Evolutionary conservation across 2,888 invertebrate species (phyloP).

Genomic region (Lottia scabra): DNA sequence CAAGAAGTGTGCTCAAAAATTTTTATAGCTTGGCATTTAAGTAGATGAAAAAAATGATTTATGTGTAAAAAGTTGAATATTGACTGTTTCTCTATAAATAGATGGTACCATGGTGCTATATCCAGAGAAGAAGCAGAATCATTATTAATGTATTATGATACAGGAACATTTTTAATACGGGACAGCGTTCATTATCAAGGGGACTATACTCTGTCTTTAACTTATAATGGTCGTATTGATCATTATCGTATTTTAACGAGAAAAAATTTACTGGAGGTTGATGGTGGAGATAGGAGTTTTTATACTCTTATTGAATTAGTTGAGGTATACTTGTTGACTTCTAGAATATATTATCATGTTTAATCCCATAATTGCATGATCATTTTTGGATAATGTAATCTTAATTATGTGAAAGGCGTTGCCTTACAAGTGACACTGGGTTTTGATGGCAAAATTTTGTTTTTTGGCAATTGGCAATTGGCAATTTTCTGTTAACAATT

Average conservation of each 20-base stretch:
- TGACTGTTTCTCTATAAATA: slow-evolving; percentile 62
- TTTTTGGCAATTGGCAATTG: too few species aligned
- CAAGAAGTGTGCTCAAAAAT: too few species aligned
- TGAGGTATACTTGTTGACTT: slow-evolving; percentile 75
- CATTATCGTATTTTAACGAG: slow-evolving; percentile 90
- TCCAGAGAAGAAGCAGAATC: slow-evolving; percentile 94
- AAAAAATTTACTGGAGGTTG: slow-evolving; percentile 92
- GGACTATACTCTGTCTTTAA: slow-evolving; percentile 96
- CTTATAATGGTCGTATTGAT: slow-evolving; percentile 86
- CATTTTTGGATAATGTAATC: too few species aligned
- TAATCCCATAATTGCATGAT: too few species aligned
- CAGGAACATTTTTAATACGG: slow-evolving; percentile 93
- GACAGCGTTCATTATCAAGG: slow-evolving; percentile 97
- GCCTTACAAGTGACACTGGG: too few species aligned
- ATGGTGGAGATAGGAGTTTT: slow-evolving; percentile 90
- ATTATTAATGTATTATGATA: slow-evolving; percentile 77
- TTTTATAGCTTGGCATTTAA: too few species aligned
- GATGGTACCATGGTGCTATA: slow-evolving; percentile 98
- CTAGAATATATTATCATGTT: too few species aligned
- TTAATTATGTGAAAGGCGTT: too few species aligned
- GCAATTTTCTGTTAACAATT: too few species aligned
- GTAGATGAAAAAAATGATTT: too few species aligned
- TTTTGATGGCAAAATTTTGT: too few species aligned
- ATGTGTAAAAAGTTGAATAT: too few species aligned
- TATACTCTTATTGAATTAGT: slow-evolving; percentile 93